Base-by-base conservation (phyloP, 2,888 invertebrate species). In the Sinhomidia bicolor region DNA sequence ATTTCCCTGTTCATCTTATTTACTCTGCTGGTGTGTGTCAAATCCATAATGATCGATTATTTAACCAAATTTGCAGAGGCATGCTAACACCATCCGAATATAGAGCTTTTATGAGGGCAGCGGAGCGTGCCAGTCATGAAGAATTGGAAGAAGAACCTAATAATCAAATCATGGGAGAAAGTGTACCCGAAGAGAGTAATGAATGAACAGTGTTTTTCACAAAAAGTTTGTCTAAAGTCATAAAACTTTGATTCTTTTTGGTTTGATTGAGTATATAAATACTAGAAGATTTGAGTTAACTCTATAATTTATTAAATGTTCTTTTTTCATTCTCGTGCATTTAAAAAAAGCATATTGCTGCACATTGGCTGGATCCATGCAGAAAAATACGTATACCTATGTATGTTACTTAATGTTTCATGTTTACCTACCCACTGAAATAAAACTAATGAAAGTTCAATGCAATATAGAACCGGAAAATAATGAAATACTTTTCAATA, bases 51-150 rank as follows among this genome's bases (percentile, higher is more conserved):
- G 17, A 68, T 20, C 17, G 17, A 41, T 20, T 54, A 32, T 78
- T 78, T 54, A 4, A 10, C 12, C 1, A 9, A 12, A n/a, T 78
- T 80, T 47, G 2, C 51, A 92, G 92, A 47, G 91, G 92, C 17
- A 90, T 92, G 91, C 90, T 92, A 89, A 91, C 92, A 32, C 92
- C 92, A 3, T 90, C 91, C 0, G 92, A 92, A 65, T 92, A 92
- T 32, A 76, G 91, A 17, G 80, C 88, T 23, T 92, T 92, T 51
- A 90, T 92, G 54, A 81, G 89, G 78, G 89, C 90, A 12, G 89
- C 91, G 10, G 92, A 92, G 51, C 86, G 81, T 10, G 90, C 90
- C 14, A 83, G 82, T 5, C 47, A 65, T 60, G 86, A 90, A 82
- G 51, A 74, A 17, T 82, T 57, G 12, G 71, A 62, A 1, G 65